phyloP scores from a whole-genome alignment of 2,888 invertebrate species.

The Diabrotica balteata region DNA sequence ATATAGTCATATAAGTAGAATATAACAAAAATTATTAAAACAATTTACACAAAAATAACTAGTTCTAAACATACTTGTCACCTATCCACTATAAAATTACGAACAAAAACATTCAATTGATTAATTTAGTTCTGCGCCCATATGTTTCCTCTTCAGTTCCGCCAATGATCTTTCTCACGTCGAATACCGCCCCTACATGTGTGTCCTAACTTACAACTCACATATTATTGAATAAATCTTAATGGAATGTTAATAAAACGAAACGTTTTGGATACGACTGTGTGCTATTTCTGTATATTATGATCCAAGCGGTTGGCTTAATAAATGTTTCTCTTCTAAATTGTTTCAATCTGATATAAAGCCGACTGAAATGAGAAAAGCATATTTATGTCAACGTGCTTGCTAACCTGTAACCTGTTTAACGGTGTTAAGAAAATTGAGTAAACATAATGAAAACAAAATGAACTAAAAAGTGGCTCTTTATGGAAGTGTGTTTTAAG shows the following conservation, averaged over 20 bases:
- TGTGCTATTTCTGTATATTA: constrained; percentile 20
- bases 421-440: no score
- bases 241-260: constrained; percentile 24
- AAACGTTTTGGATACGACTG: constrained; percentile 12
- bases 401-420: background rate
- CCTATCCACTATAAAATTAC: background rate
- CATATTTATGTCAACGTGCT: background rate
- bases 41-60: background rate
- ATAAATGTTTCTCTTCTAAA: constrained; percentile 15
- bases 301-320: constrained; percentile 8
- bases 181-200: constrained; percentile 10
- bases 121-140: background rate
- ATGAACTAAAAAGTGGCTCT: no score
- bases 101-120: background rate
- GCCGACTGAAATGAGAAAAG: background rate
- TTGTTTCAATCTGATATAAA: constrained; percentile 11
- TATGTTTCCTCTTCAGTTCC: background rate
- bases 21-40: no score
- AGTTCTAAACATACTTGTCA: background rate
- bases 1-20: no score
- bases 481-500: no score
- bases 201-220: constrained; percentile 15
- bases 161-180: constrained; percentile 1
- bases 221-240: constrained; percentile 23
- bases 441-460: no score